Evolutionary conservation across 1,140 invertebrate genomes (phyloP).

Genomic region (Nebria ingens): DNA sequence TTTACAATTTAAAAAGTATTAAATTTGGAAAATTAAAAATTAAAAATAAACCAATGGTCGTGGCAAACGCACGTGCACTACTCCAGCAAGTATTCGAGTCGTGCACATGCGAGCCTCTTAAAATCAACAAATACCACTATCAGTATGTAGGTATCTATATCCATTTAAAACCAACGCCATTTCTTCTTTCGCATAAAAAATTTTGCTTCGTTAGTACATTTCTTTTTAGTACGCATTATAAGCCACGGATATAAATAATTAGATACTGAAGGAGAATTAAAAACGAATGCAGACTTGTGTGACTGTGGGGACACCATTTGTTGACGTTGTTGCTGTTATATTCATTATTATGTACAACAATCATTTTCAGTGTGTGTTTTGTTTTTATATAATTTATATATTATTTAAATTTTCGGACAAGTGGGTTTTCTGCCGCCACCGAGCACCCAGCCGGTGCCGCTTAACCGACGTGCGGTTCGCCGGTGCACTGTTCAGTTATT

Average conservation of each 20-base stretch:
- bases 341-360: neutral
- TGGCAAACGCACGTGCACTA: too few relatives aligned
- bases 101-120: too few relatives aligned
- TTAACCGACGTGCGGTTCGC: neutral
- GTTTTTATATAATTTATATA: neutral
- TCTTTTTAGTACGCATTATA: neutral
- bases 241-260: neutral
- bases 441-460: neutral
- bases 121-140: slow-evolving; percentile 22
- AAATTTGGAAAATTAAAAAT: slow-evolving; percentile 21
- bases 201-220: neutral
- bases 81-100: too few relatives aligned
- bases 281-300: slow-evolving; percentile 26
- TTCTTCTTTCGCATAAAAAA: neutral
- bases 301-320: slow-evolving; percentile 28
- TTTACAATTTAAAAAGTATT: slow-evolving; percentile 22
- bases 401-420: neutral
- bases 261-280: slow-evolving; percentile 11
- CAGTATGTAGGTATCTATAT: slow-evolving; percentile 5
- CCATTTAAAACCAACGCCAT: neutral
- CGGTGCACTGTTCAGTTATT: neutral
- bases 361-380: neutral
- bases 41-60: slow-evolving; percentile 18
- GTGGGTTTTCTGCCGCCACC: neutral
- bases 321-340: neutral